A percentile compares a stretch with the other conserved stretches of the same genome.
Conservation (phyloP, 2,888 invertebrate species). For the Eutolmus rufibarbis region DNA sequence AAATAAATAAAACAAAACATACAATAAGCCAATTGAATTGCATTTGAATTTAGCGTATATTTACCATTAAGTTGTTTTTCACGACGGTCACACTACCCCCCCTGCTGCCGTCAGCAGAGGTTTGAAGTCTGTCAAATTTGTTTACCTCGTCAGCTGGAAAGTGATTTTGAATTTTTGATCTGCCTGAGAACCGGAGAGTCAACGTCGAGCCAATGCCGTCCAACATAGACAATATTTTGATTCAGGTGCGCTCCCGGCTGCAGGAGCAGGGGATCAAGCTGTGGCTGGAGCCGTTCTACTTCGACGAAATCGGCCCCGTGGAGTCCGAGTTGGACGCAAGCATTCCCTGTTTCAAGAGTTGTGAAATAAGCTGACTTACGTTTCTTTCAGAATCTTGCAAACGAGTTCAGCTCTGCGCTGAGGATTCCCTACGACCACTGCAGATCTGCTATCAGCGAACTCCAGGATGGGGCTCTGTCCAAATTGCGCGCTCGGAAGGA, state of each 20-base stretch:
- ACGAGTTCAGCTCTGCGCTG: constrained; percentile 67
- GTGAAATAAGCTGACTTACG: neutral
- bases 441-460: constrained; percentile 67
- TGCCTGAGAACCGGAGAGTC: neutral
- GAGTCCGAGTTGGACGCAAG: constrained; percentile 60
- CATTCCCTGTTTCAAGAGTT: neutral
- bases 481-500: constrained; percentile 74
- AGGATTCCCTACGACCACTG: constrained; percentile 66
- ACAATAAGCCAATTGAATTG: too few relatives aligned
- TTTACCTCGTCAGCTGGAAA: neutral
- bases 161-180: neutral
- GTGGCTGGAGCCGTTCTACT: constrained; percentile 77
- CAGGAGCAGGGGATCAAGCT: constrained; percentile 75
- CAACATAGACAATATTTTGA: constrained; percentile 68
- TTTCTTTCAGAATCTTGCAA: constrained; percentile 68
- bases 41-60: too few relatives aligned
- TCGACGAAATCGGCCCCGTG: constrained; percentile 63
- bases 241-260: constrained; percentile 72
- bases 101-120: too few relatives aligned
- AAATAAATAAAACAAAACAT: too few relatives aligned
- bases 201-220: constrained; percentile 52
- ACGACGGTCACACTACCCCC: neutral
- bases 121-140: neutral
- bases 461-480: constrained; percentile 75
- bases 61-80: neutral